Evolutionary conservation across 2,888 invertebrate genomes (phyloP).

Genomic region (Nephrotoma appendiculata): DNA sequence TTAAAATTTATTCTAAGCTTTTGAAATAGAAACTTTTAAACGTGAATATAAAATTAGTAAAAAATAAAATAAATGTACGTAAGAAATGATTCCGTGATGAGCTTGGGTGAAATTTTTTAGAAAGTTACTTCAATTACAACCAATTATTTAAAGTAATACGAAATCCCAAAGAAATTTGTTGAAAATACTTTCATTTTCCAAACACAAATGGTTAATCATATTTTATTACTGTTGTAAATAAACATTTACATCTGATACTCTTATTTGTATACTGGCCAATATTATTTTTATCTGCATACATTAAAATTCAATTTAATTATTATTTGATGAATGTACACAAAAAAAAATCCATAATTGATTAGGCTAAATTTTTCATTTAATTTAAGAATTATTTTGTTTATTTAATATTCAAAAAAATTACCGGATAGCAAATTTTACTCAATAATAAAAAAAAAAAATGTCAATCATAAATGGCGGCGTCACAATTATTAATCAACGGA

Average conservation of each 20-base stretch:
- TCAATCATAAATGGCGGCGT: neutral
- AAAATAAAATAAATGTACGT: neutral
- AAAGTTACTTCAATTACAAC: neutral
- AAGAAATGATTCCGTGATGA: neutral
- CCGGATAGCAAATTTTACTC: neutral
- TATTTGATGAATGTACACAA: neutral
- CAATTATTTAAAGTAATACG: neutral
- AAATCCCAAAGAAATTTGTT: neutral
- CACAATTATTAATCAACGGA: neutral
- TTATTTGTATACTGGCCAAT: neutral
- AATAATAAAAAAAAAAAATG: neutral
- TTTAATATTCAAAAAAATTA: neutral
- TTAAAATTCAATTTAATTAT: neutral
- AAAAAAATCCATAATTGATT: neutral
- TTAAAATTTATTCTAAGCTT: neutral
- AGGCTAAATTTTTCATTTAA: neutral
- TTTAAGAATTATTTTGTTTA: neutral
- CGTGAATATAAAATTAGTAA: neutral
- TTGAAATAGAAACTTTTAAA: neutral
- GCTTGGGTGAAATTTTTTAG: neutral
- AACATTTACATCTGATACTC: neutral
- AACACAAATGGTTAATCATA: neutral
- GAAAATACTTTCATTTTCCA: neutral
- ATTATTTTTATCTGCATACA: neutral
- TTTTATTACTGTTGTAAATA: neutral